Conservation (phyloP, 2,113 vertebrate species). For the Scytalopus superciliaris region DNA sequence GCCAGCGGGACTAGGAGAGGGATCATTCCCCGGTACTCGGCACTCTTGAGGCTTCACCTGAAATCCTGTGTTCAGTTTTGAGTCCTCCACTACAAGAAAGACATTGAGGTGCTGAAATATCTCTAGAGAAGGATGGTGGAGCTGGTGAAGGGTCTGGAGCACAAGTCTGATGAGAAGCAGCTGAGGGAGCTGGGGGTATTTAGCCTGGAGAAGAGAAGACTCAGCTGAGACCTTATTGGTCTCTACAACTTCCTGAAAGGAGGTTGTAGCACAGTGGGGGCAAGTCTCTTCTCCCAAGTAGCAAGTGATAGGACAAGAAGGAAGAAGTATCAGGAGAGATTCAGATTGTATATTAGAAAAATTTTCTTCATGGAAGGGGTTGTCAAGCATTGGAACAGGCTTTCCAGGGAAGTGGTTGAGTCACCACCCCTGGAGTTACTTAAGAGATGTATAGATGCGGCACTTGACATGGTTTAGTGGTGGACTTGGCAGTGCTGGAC, state of each 20-base stretch:
- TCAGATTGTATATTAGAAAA: not conserved
- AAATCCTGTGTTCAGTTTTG: not conserved
- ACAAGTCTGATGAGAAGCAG: not conserved
- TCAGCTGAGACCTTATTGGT: not conserved
- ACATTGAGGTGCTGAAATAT: not conserved
- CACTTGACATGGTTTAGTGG: not conserved
- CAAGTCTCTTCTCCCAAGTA: not conserved
- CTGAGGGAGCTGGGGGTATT: not conserved
- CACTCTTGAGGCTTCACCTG: fast-evolving
- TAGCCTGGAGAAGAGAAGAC: not conserved
- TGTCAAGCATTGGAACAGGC: not conserved
- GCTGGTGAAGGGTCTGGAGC: not conserved
- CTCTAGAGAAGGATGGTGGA: not conserved
- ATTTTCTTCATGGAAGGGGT: not conserved
- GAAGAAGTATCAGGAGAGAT: not conserved
- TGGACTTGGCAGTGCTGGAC: not conserved
- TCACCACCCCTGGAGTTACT: not conserved
- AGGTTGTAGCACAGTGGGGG: not conserved
- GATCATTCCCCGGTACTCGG: not conserved
- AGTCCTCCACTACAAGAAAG: not conserved
- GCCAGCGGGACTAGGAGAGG: not conserved
- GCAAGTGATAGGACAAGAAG: not conserved
- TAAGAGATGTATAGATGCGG: not conserved
- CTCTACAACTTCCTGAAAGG: not conserved
- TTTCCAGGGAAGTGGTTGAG: not conserved